Evolutionary conservation across 2,888 invertebrate genomes (phyloP), one percentile per base, ranked within the genome.

Genomic region (Lamproptera curius): DNA sequence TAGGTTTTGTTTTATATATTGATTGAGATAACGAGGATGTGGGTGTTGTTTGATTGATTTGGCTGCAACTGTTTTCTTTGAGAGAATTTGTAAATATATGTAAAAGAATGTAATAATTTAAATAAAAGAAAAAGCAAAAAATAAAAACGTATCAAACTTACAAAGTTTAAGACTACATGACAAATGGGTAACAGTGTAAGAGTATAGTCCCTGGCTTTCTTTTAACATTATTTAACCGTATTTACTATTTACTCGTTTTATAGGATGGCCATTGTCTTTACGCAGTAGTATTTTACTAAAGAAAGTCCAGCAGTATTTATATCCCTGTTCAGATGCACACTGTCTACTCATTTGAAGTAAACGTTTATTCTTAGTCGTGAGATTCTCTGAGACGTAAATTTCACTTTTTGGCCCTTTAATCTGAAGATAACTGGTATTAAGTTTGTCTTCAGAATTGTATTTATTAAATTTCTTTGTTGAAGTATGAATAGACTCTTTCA

Each of bases 261-360:
- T 11, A 3, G 23, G n/a, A 10, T 3, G 23, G 5, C 38, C 13
- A n/a, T 40, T 6, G 14, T 40, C 28, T 16, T 31, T 31, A 4
- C 28, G 26, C 10, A 40, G 6, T 4, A 17, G 31, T 11, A 42
- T 17, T 33, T 33, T 42, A 2, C 33, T 33, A n/a, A 16, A 17
- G 16, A 20, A 9, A 8, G 33, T 42, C 33, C 33, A 42, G 40
- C 28, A 42, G 14, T 33, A 42, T 14, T 33, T 42, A 10, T 42
- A 42, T 17, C 13, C 17, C 9, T 42, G 13, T 1, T 11, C 4
- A n/a, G 33, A 8, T 9, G 41, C 33, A 17, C 33, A 42, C 8
- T 42, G 14, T 16, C 33, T 11, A 13, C 33, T 33, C 8, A 42
- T 3, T 9, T 14, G 16, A 16, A 16, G 17, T 14, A 17, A 9